phyloP scores from a whole-genome alignment of 2,113 vertebrate genomes.

The Chaetura pelagica region DNA sequence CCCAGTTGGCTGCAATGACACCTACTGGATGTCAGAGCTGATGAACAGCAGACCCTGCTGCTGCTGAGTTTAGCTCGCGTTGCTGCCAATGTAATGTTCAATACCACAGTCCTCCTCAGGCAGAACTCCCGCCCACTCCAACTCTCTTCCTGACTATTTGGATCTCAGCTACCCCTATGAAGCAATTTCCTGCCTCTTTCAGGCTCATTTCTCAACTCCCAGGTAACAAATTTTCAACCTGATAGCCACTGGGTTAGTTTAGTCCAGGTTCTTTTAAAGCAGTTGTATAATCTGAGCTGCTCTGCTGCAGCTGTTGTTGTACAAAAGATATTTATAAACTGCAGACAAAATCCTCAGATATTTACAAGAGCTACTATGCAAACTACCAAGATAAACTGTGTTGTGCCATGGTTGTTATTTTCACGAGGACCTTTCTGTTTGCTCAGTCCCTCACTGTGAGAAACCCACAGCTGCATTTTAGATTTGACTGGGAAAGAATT shows the following conservation, averaged over 20 bases:
- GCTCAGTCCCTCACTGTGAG: constrained; percentile 3
- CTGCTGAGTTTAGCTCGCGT: background rate
- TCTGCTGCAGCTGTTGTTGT: constrained; percentile 52
- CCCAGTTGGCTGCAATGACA: constrained; percentile 16
- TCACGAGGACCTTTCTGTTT: constrained; percentile 21
- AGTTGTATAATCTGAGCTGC: background rate
- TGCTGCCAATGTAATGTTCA: background rate
- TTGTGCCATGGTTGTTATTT: background rate
- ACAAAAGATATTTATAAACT: constrained; percentile 51
- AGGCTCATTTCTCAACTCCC: constrained; percentile 38
- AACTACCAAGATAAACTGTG: constrained; percentile 28
- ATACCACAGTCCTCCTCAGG: background rate
- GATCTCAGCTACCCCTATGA: constrained; percentile 8
- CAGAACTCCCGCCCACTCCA: background rate
- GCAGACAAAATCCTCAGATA: constrained; percentile 34
- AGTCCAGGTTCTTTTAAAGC: background rate
- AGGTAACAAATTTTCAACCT: constrained; percentile 46
- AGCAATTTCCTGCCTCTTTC: constrained; percentile 51
- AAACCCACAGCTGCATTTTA: constrained; percentile 32
- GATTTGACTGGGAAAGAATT: constrained; percentile 34
- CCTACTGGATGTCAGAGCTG: background rate
- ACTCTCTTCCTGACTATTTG: background rate
- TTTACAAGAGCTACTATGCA: constrained; percentile 49
- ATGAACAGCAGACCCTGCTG: constrained; percentile 1
- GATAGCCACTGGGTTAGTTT: constrained; percentile 17